phyloP scores from a whole-genome alignment of 2,113 vertebrate species.

The Apeltes quadracus region DNA sequence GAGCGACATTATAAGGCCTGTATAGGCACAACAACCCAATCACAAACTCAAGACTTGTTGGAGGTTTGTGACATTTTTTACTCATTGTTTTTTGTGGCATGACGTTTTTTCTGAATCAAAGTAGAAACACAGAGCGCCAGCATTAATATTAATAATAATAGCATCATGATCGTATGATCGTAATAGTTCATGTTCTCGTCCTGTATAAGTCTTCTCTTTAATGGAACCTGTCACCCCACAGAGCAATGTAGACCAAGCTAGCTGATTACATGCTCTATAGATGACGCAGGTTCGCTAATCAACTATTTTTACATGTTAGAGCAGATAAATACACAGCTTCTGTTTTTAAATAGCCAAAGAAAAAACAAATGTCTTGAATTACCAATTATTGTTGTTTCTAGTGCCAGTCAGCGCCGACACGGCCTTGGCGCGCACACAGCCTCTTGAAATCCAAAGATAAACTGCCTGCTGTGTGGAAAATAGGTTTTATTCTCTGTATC shows the following conservation, averaged over 20 bases:
- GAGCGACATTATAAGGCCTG: too few species aligned
- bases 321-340: not conserved
- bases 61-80: too few species aligned
- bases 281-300: not conserved
- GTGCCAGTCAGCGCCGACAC: not conserved
- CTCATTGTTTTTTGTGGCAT: not conserved
- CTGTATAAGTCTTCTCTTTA: not conserved
- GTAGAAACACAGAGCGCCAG: not conserved
- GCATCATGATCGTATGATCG: too few species aligned
- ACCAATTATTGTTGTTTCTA: not conserved
- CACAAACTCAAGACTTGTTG: too few species aligned
- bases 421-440: not conserved
- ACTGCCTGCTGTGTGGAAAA: slow-evolving; percentile 1
- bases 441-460: not conserved
- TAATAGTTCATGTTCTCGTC: not conserved
- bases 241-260: not conserved
- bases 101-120: not conserved
- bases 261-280: not conserved
- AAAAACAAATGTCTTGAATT: not conserved
- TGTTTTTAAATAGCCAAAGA: not conserved
- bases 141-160: not conserved
- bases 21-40: too few species aligned
- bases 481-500: slow-evolving; percentile 12
- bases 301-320: not conserved
- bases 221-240: not conserved